Conservation (phyloP, 2,113 vertebrate genomes). For the Aphyosemion australe region DNA sequence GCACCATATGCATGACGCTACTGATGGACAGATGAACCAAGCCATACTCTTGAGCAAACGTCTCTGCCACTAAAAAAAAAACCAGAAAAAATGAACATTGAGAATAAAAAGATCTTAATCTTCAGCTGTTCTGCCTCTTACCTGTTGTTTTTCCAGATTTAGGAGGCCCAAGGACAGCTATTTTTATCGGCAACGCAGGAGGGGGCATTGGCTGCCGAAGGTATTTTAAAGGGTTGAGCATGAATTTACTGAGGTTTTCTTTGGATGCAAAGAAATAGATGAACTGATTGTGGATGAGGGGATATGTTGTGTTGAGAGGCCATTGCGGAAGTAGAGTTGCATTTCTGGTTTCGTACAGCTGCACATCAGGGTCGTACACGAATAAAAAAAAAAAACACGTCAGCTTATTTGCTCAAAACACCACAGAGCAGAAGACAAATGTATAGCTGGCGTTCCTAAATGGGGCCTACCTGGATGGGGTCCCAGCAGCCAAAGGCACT, state of each 20-base stretch:
- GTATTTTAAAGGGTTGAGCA: slow-evolving; percentile 91
- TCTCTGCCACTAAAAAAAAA: slow-evolving; percentile 83
- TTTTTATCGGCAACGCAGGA: slow-evolving; percentile 81
- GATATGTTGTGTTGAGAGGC: slow-evolving; percentile 67
- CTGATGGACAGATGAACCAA: slow-evolving; percentile 84
- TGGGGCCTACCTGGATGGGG: slow-evolving; percentile 84
- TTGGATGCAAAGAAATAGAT: slow-evolving; percentile 93
- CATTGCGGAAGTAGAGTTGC: slow-evolving; percentile 82
- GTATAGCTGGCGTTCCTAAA: background rate
- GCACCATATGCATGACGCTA: slow-evolving; percentile 78
- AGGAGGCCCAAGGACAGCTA: slow-evolving; percentile 88
- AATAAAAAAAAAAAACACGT: background rate
- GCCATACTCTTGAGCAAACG: slow-evolving; percentile 82
- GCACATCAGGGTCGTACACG: background rate
- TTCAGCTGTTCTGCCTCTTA: slow-evolving; percentile 54
- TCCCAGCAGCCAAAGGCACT: slow-evolving; percentile 91
- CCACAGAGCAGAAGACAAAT: background rate
- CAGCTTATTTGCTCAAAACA: background rate
- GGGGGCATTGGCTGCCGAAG: slow-evolving; percentile 86
- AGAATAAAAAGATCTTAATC: background rate
- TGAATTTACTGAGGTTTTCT: slow-evolving; percentile 86
- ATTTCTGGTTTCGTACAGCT: slow-evolving; percentile 86
- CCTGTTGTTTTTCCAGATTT: slow-evolving; percentile 95
- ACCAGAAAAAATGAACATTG: background rate
- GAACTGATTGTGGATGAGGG: slow-evolving; percentile 88